A percentile compares a stretch with the other conserved stretches of the same genome.
These are phyloP conservation scores for Lycaena phlaeas DNA, from an alignment of 2,888 invertebrate genomes.

Conservation along the genomic window DNA sequence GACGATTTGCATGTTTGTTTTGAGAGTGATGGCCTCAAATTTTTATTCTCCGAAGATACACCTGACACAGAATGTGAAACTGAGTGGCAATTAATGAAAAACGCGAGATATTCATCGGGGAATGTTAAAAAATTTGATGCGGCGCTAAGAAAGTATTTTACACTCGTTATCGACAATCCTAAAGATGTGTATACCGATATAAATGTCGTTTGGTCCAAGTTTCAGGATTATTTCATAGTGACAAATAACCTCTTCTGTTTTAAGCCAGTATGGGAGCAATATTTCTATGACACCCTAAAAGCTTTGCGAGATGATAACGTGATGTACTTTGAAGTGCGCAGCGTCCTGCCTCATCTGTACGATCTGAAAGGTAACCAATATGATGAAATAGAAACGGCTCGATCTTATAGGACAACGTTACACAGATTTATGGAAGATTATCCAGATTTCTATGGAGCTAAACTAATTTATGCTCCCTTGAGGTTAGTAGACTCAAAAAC, in stretches of 20 bases:
- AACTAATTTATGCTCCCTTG: slow-evolving; percentile 79
- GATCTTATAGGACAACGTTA: slow-evolving; percentile 67
- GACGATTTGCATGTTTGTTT: slow-evolving; percentile 74
- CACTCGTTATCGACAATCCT: slow-evolving; percentile 67
- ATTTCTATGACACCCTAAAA: slow-evolving; percentile 76
- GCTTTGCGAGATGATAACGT: slow-evolving; percentile 79
- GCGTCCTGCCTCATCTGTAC: slow-evolving; percentile 75
- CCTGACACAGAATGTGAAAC: slow-evolving; percentile 33
- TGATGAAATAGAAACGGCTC: slow-evolving; percentile 64
- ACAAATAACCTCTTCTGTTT: slow-evolving; percentile 71
- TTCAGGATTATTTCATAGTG: slow-evolving; percentile 68
- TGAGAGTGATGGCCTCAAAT: slow-evolving; percentile 28
- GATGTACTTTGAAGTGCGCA: slow-evolving; percentile 79
- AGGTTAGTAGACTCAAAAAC: slow-evolving; percentile 52
- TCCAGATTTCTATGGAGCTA: slow-evolving; percentile 78
- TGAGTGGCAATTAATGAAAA: slow-evolving; percentile 64
- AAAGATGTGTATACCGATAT: slow-evolving; percentile 60
- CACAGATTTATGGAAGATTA: slow-evolving; percentile 72
- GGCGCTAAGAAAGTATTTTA: slow-evolving; percentile 63
- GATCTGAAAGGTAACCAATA: slow-evolving; percentile 76
- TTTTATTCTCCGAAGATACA: slow-evolving; percentile 37
- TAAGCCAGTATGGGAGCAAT: slow-evolving; percentile 77
- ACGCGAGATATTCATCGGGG: slow-evolving; percentile 54
- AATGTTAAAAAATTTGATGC: slow-evolving; percentile 67
- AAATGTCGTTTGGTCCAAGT: slow-evolving; percentile 74